A percentile compares a stretch with the other conserved stretches of the same genome.
Evolutionary conservation across 2,888 invertebrate genomes (phyloP).

Genomic region (Portevinia maculata): DNA sequence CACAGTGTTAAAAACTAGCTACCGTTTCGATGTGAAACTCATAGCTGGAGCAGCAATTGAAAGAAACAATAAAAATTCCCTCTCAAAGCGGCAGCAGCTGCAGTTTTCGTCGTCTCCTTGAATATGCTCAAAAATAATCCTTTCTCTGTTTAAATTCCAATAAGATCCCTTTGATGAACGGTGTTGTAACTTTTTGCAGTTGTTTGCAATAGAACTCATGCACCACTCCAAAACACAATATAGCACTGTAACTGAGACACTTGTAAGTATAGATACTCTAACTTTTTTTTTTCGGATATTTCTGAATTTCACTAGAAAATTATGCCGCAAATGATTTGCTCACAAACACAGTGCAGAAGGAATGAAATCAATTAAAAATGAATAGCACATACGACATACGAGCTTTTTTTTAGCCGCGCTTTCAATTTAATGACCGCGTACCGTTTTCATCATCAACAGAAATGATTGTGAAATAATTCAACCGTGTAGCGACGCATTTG

Average conservation of each 20-base stretch:
- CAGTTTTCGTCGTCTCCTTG: slow-evolving; percentile 30
- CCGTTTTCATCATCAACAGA: slow-evolving; percentile 41
- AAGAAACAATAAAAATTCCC: slow-evolving; percentile 13
- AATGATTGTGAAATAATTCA: slow-evolving; percentile 53
- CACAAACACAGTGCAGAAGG: slow-evolving; percentile 13
- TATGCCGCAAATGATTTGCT: slow-evolving; percentile 24
- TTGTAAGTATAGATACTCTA: slow-evolving; percentile 3
- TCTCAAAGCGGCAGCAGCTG: slow-evolving; percentile 12
- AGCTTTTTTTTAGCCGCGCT: slow-evolving; percentile 14
- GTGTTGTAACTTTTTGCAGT: slow-evolving; percentile 29
- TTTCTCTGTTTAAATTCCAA: neutral
- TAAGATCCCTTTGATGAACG: slow-evolving; percentile 31
- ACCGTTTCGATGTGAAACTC: slow-evolving; percentile 48
- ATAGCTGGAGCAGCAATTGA: slow-evolving; percentile 44
- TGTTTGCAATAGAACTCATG: slow-evolving; percentile 20
- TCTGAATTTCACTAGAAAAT: slow-evolving; percentile 5
- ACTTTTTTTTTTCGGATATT: neutral
- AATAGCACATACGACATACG: slow-evolving; percentile 2
- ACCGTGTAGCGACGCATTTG: slow-evolving; percentile 56
- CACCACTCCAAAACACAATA: slow-evolving; percentile 44
- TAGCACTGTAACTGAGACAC: slow-evolving; percentile 12
- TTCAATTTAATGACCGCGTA: slow-evolving; percentile 21
- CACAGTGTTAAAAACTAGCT: slow-evolving; percentile 50
- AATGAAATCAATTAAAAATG: slow-evolving; percentile 16
- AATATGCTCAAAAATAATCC: slow-evolving; percentile 23